Percentiles rank a stretch among this genome's conserved stretches.
Conservation (phyloP, 2,888 invertebrate species). For the Folsomia candida region DNA sequence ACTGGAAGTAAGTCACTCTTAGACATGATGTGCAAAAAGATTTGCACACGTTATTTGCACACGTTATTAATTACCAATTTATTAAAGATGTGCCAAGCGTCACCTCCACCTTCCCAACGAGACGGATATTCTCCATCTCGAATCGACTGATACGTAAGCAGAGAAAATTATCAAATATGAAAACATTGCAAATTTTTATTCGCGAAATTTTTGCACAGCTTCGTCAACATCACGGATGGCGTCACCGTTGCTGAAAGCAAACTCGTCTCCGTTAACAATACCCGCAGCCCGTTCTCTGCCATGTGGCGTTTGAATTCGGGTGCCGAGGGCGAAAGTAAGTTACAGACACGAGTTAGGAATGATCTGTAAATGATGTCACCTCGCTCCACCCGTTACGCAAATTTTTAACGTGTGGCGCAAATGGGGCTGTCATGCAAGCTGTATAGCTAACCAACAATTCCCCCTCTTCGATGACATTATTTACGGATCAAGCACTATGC, state of each 20-base stretch:
- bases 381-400: no score
- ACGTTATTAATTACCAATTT: not conserved
- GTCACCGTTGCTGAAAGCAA: slow-evolving; percentile 3
- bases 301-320: slow-evolving; percentile 23
- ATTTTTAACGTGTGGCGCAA: no score
- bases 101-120: slow-evolving; percentile 21
- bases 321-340: slow-evolving; percentile 10
- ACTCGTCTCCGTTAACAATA: slow-evolving; percentile 17
- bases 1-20: slow-evolving; percentile 19
- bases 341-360: no score
- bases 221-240: slow-evolving; percentile 20
- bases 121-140: slow-evolving; percentile 14
- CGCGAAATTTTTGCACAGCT: slow-evolving; percentile 7
- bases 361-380: no score
- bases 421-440: no score
- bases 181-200: no score
- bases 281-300: slow-evolving; percentile 24
- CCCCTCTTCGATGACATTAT: no score
- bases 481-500: no score
- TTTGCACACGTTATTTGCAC: not conserved
- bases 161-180: no score
- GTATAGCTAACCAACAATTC: no score
- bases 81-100: slow-evolving; percentile 28
- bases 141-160: slow-evolving; percentile 18
- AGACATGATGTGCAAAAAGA: not conserved